Evolutionary conservation across 2,888 invertebrate species (phyloP), one percentile per base, ranked within the genome.

Genomic region (Pristionchus maxplancki): DNA sequence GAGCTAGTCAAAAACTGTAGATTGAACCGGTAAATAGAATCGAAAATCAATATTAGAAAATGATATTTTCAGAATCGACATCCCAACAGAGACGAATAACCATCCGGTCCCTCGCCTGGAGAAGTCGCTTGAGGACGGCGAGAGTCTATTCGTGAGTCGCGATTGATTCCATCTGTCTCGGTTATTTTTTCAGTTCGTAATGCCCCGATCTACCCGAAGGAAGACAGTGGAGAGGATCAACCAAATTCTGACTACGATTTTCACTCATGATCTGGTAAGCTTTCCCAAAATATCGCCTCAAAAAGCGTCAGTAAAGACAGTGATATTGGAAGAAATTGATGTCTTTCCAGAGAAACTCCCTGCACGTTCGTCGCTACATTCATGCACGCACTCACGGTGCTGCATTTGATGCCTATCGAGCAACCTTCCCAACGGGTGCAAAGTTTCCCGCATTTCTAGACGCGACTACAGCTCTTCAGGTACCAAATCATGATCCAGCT

Each of bases 301-400:
- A n/a, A n/a, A n/a, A n/a, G n/a, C n/a, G n/a, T n/a, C n/a, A n/a
- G n/a, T n/a, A n/a, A n/a, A n/a, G 11, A 44, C 44, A 44, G 6
- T 44, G 20, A 20, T 58, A 24, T 17, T 20, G 2, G 3, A 53
- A 20, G 3, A 20, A 58, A 50, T 9, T 50, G 8, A 15, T 24
- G 6, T 58, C 24, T 58, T 58, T 48, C 34, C 48, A 78, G 78
- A n/a, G 78, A 40, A 78, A 78, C 20, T 78, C 78, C 1, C 48
- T 78, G 6, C 44, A 44, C 44, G 78, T 28, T 78, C 78, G 78
- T 78, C 78, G 78, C 31, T 78, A 78, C 37, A 44, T 78, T 44
- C 78, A 44, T n/a, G 78, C 78, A 34, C 40, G 78, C 11, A 24
- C 28, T 48, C 78, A 78, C 17, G 78, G 78, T 28, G 24, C 78